These are phyloP conservation scores for Mycetomoellerius zeteki DNA, from an alignment of 1,140 invertebrate genomes.

Conservation along the genomic window DNA sequence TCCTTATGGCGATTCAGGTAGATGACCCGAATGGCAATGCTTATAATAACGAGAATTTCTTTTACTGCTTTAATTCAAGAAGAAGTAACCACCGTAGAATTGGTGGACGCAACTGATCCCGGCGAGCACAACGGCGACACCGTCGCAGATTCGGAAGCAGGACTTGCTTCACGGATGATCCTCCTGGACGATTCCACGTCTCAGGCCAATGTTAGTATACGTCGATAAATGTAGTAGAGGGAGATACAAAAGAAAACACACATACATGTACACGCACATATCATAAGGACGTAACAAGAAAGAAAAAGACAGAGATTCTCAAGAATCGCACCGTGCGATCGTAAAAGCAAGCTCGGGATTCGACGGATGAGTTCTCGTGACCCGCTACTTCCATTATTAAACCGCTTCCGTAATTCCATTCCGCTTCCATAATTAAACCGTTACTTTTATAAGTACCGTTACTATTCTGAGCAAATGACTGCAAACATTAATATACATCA, in stretches of 20 bases:
- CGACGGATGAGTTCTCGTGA: neutral
- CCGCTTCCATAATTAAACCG: neutral
- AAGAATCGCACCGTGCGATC: neutral
- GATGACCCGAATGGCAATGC: neutral
- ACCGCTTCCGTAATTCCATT: too few relatives aligned
- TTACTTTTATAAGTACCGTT: neutral
- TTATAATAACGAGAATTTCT: constrained; percentile 80
- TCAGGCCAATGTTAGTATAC: constrained; percentile 86
- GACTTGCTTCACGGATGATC: constrained; percentile 81
- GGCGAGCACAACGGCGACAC: constrained; percentile 82
- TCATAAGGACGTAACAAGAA: constrained; percentile 18
- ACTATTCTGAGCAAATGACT: too few relatives aligned
- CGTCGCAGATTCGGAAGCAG: constrained; percentile 78
- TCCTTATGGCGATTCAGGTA: neutral
- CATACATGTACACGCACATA: neutral
- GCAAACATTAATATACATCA: neutral
- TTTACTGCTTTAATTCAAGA: constrained; percentile 82
- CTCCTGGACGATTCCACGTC: constrained; percentile 81
- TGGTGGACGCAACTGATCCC: constrained; percentile 83
- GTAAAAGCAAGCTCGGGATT: neutral
- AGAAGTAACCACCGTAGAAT: constrained; percentile 84
- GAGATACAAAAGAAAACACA: neutral
- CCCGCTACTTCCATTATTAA: neutral
- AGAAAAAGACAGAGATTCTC: neutral
- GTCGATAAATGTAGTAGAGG: constrained; percentile 60